Evolutionary conservation across 2,888 invertebrate genomes (phyloP).

Genomic region (Aporophyla nigra): DNA sequence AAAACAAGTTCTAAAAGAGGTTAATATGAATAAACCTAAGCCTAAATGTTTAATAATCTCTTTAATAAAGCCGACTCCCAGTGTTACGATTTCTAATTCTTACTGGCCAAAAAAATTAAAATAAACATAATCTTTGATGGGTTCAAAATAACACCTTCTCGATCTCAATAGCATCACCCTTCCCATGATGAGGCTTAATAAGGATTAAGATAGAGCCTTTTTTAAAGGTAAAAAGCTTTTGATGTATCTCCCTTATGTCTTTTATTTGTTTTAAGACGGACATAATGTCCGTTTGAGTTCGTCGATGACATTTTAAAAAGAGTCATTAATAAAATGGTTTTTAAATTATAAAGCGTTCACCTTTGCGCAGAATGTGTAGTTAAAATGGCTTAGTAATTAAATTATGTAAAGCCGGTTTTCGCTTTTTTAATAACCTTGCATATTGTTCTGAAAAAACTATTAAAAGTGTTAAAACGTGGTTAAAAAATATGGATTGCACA

Average conservation of each 20-base stretch:
- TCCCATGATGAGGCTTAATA: constrained; percentile 86
- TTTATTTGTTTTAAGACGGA: constrained; percentile 73
- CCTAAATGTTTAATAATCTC: constrained; percentile 74
- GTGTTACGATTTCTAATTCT: constrained; percentile 83
- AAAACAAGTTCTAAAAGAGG: neutral
- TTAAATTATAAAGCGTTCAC: constrained; percentile 35
- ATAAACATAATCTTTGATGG: constrained; percentile 83
- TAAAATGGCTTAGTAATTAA: constrained; percentile 29
- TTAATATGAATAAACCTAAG: constrained; percentile 44
- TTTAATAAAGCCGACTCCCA: constrained; percentile 75
- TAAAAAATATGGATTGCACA: neutral
- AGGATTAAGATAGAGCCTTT: constrained; percentile 89
- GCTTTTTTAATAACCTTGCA: neutral
- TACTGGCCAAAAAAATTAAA: constrained; percentile 73
- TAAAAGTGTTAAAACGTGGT: neutral
- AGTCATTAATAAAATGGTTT: constrained; percentile 61
- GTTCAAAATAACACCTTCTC: constrained; percentile 87
- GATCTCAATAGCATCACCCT: constrained; percentile 84
- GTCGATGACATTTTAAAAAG: constrained; percentile 70
- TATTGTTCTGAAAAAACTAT: no score
- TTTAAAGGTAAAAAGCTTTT: constrained; percentile 88
- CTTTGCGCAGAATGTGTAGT: constrained; percentile 31
- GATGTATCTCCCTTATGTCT: constrained; percentile 81
- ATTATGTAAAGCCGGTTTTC: constrained; percentile 6
- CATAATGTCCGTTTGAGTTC: constrained; percentile 73